Evolutionary conservation across 1,140 invertebrate genomes (phyloP), one percentile per base, ranked within the genome.

Genomic region (Pseudobourletiella spinata): DNA sequence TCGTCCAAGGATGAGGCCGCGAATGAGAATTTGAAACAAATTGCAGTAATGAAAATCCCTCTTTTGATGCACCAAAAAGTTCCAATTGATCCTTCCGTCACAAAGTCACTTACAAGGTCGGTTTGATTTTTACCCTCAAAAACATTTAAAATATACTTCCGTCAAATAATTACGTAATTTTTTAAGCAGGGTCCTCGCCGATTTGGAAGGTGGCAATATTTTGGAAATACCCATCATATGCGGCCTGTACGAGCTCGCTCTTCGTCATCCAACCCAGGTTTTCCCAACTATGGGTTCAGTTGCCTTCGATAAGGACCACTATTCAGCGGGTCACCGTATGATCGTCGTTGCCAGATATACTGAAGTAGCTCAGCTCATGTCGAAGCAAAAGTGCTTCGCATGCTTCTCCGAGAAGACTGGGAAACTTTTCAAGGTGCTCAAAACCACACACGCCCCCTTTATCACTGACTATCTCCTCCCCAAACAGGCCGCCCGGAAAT

Each of bases 231-330:
- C 66, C 18, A 54, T 61, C 1, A 50, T 61, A 15, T 64, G 60
- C 26, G 58, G 51, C 1, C 26, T 67, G 6, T 64, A 56, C 18
- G 66, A 67, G 35, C 44, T 67, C 8, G 43, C 62, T 6, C 22
- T 15, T 20, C 1, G 35, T 8, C 56, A 61, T 55, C 62, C 66
- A 11, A 35, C 30, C 15, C 48, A 64, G 35, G 56, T 64, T 52
- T 57, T 60, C 39, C 54, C 60, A n/a, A 25, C 39, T 3, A 25
- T 67, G 3, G 58, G 22, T 4, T 1, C 29, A n/a, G 24, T 42
- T 32, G 46, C 44, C 16, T 67, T 67, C 42, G 66, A 67, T 29
- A 48, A 44, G 32, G 54, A 67, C 32, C 61, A 64, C 50, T 57
- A 63, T 25, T 39, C 59, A 1, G 18, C 51, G 0, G 66, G 66